Evolutionary conservation across 1,140 invertebrate genomes (phyloP).

Genomic region (Drosophila neocordata): DNA sequence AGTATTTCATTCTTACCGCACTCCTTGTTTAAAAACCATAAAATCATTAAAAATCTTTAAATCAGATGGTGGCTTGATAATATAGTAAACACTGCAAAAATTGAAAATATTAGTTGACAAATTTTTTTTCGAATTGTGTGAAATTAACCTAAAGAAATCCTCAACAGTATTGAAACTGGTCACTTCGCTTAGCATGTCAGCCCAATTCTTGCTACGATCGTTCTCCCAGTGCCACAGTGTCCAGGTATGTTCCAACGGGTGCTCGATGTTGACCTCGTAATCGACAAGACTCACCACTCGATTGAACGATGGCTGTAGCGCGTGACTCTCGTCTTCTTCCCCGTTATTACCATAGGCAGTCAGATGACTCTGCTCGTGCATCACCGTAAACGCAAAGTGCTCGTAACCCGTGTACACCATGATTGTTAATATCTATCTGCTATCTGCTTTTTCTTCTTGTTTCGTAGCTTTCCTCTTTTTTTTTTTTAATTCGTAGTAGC

Average conservation of each 20-base stretch:
- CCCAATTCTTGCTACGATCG: conserved; percentile 94
- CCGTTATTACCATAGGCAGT: background rate
- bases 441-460: background rate
- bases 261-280: conserved; percentile 89
- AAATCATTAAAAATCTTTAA: conserved; percentile 96
- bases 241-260: conserved; percentile 98
- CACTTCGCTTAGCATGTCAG: conserved; percentile 96
- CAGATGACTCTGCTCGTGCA: conserved; percentile 6
- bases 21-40: conserved; percentile 97
- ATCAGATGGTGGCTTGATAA: conserved; percentile 97
- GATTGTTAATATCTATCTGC: background rate
- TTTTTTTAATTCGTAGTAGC: conserved; percentile 18
- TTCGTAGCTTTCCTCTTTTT: too few relatives aligned
- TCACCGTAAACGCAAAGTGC: background rate
- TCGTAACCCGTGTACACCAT: conserved; percentile 46
- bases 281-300: conserved; percentile 50
- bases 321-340: conserved; percentile 12
- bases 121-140: conserved; percentile 76
- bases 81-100: conserved; percentile 93
- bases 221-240: conserved; percentile 99
- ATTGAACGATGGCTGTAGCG: conserved; percentile 49
- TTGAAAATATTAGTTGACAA: background rate
- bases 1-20: conserved; percentile 84
- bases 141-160: conserved; percentile 93
- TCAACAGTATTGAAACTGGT: conserved; percentile 98